phyloP scores from a whole-genome alignment of 2,113 vertebrate genomes.

The Melierax canorus region DNA sequence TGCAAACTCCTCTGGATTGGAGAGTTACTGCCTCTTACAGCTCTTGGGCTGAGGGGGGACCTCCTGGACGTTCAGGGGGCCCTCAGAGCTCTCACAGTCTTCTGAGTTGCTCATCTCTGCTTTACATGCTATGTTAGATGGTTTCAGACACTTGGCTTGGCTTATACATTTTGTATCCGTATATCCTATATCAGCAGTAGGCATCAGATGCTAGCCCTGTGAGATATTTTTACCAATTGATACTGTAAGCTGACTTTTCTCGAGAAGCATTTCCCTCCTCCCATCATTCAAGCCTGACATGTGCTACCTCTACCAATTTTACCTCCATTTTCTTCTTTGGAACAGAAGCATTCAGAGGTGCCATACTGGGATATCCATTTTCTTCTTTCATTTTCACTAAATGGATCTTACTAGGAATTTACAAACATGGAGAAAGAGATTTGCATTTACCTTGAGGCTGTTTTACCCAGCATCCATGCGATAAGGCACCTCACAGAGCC shows the following conservation, averaged over 20 bases:
- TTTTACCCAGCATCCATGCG: background rate
- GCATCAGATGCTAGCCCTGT: background rate
- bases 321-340: background rate
- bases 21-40: background rate
- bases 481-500: background rate
- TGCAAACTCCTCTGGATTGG: background rate
- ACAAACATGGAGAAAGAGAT: background rate
- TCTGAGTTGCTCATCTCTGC: background rate
- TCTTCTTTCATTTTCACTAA: background rate
- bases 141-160: background rate
- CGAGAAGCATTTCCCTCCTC: background rate
- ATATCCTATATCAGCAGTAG: background rate
- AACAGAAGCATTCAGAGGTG: background rate
- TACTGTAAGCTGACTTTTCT: background rate
- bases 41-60: background rate
- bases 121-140: background rate
- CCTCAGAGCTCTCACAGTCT: background rate
- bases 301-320: background rate
- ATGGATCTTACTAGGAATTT: background rate
- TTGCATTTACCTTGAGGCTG: background rate
- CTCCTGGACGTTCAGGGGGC: background rate
- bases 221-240: background rate
- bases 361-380: background rate
- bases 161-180: background rate
- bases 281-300: background rate